Conservation (phyloP, 2,113 vertebrate genomes). For the Colaptes auratus region DNA sequence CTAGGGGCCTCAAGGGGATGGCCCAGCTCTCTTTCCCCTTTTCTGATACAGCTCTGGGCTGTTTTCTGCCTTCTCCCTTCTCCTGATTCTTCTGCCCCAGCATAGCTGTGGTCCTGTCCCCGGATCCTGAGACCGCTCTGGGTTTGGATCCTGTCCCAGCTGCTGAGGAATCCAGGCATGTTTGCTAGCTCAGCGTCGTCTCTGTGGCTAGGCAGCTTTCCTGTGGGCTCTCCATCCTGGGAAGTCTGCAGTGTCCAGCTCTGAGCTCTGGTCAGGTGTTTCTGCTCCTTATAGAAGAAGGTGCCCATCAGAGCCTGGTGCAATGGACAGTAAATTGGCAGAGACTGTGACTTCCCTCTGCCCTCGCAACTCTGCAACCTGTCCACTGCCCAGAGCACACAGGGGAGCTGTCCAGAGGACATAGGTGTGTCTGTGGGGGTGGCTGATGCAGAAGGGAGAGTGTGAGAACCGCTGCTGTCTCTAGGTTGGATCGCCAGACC, state of each 20-base stretch:
- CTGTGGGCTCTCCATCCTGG: accelerated
- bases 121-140: neutral
- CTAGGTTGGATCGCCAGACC: constrained; percentile 91
- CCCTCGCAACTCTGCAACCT: neutral
- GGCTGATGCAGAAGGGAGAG: accelerated
- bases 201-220: neutral
- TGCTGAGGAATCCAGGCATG: neutral
- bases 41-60: neutral
- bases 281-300: neutral
- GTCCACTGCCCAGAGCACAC: accelerated
- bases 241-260: accelerated
- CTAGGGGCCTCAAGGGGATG: neutral
- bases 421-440: accelerated
- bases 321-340: neutral
- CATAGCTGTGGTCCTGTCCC: neutral
- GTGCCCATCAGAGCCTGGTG: accelerated
- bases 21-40: neutral
- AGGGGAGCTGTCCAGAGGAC: neutral
- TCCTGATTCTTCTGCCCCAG: neutral
- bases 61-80: neutral
- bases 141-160: neutral
- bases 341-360: accelerated
- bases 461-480: neutral
- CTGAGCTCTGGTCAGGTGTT: neutral
- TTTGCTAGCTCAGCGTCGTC: neutral